These are phyloP conservation scores for Taenaris catops DNA, from an alignment of 2,888 invertebrate species.

Conservation along the genomic window DNA sequence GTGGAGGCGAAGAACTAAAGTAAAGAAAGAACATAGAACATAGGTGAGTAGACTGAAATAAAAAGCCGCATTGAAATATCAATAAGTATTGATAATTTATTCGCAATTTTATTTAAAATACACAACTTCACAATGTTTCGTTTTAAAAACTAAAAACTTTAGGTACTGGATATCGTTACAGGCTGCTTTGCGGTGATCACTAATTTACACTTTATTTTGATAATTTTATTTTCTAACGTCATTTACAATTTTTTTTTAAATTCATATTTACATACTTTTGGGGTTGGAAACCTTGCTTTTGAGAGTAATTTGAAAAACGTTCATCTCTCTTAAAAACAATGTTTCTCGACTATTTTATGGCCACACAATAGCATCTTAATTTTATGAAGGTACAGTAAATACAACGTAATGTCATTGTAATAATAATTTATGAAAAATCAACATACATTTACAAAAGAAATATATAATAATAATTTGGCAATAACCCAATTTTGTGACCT, in stretches of 20 bases:
- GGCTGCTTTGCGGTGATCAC: slow-evolving; percentile 63
- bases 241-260: slow-evolving; percentile 59
- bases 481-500: slow-evolving; percentile 21
- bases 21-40: too few species aligned
- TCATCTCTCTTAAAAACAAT: slow-evolving; percentile 41
- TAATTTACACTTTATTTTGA: slow-evolving; percentile 59
- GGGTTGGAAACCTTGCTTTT: slow-evolving; percentile 39
- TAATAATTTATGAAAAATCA: slow-evolving; percentile 4
- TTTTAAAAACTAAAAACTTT: slow-evolving; percentile 76
- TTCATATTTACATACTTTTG: slow-evolving; percentile 67
- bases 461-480: slow-evolving; percentile 8
- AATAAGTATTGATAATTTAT: slow-evolving; percentile 76
- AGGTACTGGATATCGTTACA: slow-evolving; percentile 71
- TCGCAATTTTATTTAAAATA: slow-evolving; percentile 80
- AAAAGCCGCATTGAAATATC: slow-evolving; percentile 57
- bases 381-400: slow-evolving; percentile 59
- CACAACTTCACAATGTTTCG: slow-evolving; percentile 77
- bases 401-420: slow-evolving; percentile 41
- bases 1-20: too few species aligned
- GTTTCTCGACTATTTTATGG: slow-evolving; percentile 54
- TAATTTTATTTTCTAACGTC: slow-evolving; percentile 59
- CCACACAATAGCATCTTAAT: slow-evolving; percentile 67
- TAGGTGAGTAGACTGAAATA: too few species aligned
- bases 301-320: slow-evolving; percentile 12
- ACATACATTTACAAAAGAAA: slow-evolving; percentile 16